Evolutionary conservation across 2,113 vertebrate genomes (phyloP), one percentile per base, ranked within the genome.

Genomic region (Syrmaticus mikado): DNA sequence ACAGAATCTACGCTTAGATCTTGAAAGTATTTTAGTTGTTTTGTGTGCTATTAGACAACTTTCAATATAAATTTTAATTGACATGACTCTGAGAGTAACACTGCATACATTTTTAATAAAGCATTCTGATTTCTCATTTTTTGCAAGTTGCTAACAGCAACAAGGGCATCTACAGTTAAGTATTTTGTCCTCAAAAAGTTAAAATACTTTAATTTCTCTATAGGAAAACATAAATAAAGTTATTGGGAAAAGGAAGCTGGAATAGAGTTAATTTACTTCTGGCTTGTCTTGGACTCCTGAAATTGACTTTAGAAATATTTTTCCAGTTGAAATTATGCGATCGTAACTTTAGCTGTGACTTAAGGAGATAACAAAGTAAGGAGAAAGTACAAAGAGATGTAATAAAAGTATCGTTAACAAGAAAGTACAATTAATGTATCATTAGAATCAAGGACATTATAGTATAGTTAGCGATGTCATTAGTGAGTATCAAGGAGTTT

Each of bases 391-490:
- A 19, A 41, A 87, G 85, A 77, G 10, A 7, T 73, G 14, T 83
- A 90, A 93, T 48, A 90, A 50, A 77, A 34, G 27, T 65, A 74
- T 90, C 55, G 66, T 93, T 93, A 95, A 80, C 0, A 6, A 74
- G 77, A 90, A 74, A 74, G 76, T 77, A 36, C 55, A 60, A 66
- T 74, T 90, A 92, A 88, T 48, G 18, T 80, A 53, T 83, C 86
- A 81, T 95, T 93, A 94, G 94, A 92, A 83, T 86, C 86, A 90
- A 96, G 80, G 91, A 71, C 83, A 74, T 88, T 92, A 70, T 48
- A 76, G 32, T 38, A 83, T 24, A 83, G 46, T 80, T 90, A 85
- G 64, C 20, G 66, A 45, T 92, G 53, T 85, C 68, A 90, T 83
- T 68, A 90, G 6, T 28, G 68, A 88, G 17, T 70, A 89, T 90